Evolutionary conservation across 2,797 vertebrate genomes (phyloP).

Genomic region (Neopelma chrysocephalum): DNA sequence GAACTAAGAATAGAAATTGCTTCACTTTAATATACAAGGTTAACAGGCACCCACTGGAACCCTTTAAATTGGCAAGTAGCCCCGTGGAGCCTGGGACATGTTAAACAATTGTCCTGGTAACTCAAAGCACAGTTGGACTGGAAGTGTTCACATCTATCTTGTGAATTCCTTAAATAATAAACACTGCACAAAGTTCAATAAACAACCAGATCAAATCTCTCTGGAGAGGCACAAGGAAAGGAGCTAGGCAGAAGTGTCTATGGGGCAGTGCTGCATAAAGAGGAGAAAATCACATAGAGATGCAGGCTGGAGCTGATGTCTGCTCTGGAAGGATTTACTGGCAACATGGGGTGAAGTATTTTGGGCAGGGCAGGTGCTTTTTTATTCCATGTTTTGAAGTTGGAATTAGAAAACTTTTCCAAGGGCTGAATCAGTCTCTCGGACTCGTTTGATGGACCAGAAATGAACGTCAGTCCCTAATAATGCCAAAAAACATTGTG

Average conservation of each 20-base stretch:
- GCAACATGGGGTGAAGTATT: not conserved
- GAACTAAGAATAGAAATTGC: not conserved
- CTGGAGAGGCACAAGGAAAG: not conserved
- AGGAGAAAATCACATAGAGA: not conserved
- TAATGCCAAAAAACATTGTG: not conserved
- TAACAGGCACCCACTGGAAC: not conserved
- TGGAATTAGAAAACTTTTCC: constrained; percentile 20
- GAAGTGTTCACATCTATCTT: constrained; percentile 23
- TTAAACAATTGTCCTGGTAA: not conserved
- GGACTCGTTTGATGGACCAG: not conserved
- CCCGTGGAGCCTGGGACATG: not conserved
- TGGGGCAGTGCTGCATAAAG: not conserved
- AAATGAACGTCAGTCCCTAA: not conserved
- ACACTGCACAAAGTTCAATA: constrained; percentile 18
- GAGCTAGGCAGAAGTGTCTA: not conserved
- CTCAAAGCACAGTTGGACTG: constrained; percentile 1
- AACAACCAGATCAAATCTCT: not conserved
- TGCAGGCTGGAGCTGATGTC: not conserved
- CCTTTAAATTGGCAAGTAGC: constrained; percentile 8
- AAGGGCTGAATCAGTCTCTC: constrained; percentile 7
- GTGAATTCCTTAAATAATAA: constrained; percentile 46
- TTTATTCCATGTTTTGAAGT: not conserved
- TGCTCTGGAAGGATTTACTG: not conserved
- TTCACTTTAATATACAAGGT: not conserved
- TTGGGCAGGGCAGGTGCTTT: constrained; percentile 4